phyloP scores from a whole-genome alignment of 2,888 invertebrate species.

The Drosophila monieri region DNA sequence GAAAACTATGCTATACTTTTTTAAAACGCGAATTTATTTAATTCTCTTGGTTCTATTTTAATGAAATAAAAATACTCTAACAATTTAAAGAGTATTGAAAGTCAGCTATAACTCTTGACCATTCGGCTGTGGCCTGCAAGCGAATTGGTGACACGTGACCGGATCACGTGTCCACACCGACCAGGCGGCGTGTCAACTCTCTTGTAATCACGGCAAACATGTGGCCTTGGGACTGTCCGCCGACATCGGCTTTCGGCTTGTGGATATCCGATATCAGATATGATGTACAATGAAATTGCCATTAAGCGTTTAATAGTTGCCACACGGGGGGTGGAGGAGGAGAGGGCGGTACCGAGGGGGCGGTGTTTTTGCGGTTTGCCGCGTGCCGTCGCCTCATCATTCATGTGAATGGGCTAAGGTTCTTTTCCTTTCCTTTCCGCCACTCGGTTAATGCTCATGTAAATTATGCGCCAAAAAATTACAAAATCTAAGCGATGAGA shows the following conservation, averaged over 20 bases:
- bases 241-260: slow-evolving; percentile 29
- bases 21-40: not conserved
- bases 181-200: slow-evolving; percentile 36
- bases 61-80: not conserved
- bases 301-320: slow-evolving; percentile 80
- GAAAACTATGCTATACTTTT: not conserved
- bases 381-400: slow-evolving; percentile 77
- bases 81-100: not conserved
- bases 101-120: slow-evolving; percentile 43
- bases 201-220: slow-evolving; percentile 56
- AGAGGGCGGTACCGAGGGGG: slow-evolving; percentile 5
- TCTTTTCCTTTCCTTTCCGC: slow-evolving; percentile 30
- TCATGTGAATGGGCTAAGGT: slow-evolving; percentile 54
- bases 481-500: slow-evolving; percentile 65
- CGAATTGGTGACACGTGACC: slow-evolving; percentile 62
- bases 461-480: slow-evolving; percentile 80
- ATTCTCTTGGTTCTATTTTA: not conserved
- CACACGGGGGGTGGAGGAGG: slow-evolving; percentile 45
- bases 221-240: slow-evolving; percentile 57
- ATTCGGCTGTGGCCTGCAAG: slow-evolving; percentile 60
- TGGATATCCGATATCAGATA: slow-evolving; percentile 63
- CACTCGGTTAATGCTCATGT: slow-evolving; percentile 71
- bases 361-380: slow-evolving; percentile 68
- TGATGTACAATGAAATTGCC: slow-evolving; percentile 74
- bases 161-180: slow-evolving; percentile 76